A percentile compares a stretch with the other conserved stretches of the same genome.
These are phyloP conservation scores for Pharmacophagus antenor DNA, from an alignment of 2,888 invertebrate species.

Conservation along the genomic window DNA sequence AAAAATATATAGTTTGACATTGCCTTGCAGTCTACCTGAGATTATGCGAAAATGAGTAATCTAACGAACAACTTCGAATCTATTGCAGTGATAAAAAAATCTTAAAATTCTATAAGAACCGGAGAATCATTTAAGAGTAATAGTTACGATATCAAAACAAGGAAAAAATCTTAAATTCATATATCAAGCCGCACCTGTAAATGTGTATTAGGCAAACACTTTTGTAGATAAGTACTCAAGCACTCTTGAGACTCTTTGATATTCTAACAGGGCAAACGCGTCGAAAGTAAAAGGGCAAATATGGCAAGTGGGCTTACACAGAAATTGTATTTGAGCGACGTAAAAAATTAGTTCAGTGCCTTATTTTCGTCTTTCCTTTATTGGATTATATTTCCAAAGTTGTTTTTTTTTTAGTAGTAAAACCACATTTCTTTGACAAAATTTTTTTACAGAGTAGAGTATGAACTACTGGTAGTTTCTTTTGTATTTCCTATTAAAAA, in stretches of 20 bases:
- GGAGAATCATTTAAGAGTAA: not conserved
- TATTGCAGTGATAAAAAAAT: no score
- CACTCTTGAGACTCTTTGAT: conserved; percentile 32
- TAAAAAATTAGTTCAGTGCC: not conserved
- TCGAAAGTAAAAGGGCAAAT: conserved; percentile 24
- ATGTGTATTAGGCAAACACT: not conserved
- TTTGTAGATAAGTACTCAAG: conserved; percentile 3
- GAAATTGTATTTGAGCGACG: conserved; percentile 12
- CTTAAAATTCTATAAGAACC: no score
- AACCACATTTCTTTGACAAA: not conserved
- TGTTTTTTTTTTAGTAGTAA: not conserved
- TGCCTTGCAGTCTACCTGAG: no score
- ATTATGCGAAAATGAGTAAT: no score
- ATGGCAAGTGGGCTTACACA: conserved; percentile 10
- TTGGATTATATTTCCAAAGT: not conserved
- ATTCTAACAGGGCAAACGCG: conserved; percentile 17
- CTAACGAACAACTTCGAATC: no score
- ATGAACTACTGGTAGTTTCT: not conserved
- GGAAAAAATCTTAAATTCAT: no score
- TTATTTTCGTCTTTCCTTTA: not conserved
- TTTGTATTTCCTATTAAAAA: not conserved
- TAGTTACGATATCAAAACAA: no score
- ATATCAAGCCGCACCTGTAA: not conserved
- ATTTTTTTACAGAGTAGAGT: not conserved
- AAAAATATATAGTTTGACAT: no score